Percentiles rank a stretch among this genome's conserved stretches.
phyloP scores from a whole-genome alignment of 2,888 invertebrate species.

The Meandrusa payeni region DNA sequence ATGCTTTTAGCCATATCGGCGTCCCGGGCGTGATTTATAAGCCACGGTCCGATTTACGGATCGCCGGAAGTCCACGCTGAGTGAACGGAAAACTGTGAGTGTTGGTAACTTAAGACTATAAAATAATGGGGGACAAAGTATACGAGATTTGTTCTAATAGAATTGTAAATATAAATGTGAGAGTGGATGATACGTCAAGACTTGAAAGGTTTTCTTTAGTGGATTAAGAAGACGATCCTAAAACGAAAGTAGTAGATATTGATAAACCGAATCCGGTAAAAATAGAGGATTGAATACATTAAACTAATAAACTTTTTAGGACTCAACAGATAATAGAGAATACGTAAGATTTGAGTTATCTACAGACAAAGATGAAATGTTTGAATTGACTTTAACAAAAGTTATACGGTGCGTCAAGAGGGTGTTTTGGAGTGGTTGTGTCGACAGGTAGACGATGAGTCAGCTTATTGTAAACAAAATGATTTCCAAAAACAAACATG shows the following conservation, averaged over 20 bases:
- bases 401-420: slow-evolving; percentile 45
- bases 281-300: too few relatives aligned
- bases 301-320: too few relatives aligned
- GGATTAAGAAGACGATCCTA: too few relatives aligned
- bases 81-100: slow-evolving; percentile 59
- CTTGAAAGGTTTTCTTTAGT: slow-evolving; percentile 6
- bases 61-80: slow-evolving; percentile 54
- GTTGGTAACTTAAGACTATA: slow-evolving; percentile 58
- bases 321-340: too few relatives aligned
- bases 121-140: slow-evolving; percentile 44
- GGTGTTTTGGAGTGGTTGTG: slow-evolving; percentile 64
- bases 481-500: slow-evolving; percentile 15
- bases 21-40: slow-evolving; percentile 66
- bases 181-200: slow-evolving; percentile 2
- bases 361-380: too few relatives aligned
- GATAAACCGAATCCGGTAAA: too few relatives aligned
- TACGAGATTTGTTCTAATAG: neutral
- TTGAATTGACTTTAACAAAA: slow-evolving; percentile 57
- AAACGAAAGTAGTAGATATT: too few relatives aligned
- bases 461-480: slow-evolving; percentile 38
- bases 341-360: too few relatives aligned
- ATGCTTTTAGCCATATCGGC: slow-evolving; percentile 75
- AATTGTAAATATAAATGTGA: slow-evolving; percentile 21
- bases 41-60: slow-evolving; percentile 63
- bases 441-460: slow-evolving; percentile 70